These are phyloP conservation scores for Oreochromis niloticus DNA, from an alignment of 2,113 vertebrate species.

Conservation along the genomic window DNA sequence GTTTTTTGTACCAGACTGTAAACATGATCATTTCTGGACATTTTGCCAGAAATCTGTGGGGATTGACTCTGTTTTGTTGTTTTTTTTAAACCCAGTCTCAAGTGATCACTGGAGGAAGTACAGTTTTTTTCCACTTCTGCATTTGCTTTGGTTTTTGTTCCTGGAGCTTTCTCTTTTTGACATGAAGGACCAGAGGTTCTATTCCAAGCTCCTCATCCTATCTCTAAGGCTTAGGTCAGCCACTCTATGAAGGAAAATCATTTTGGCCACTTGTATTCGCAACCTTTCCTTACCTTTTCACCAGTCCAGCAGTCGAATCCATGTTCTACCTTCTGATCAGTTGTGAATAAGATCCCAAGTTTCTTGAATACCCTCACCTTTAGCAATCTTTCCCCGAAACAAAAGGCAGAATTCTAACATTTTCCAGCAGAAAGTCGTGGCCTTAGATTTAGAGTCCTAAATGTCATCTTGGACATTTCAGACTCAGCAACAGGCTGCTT, in stretches of 20 bases:
- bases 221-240: neutral
- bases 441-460: neutral
- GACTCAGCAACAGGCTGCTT: neutral
- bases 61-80: neutral
- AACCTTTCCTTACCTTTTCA: neutral
- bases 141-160: neutral
- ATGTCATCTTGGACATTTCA: neutral
- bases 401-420: neutral
- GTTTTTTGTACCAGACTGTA: neutral
- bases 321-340: neutral
- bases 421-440: neutral
- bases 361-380: neutral
- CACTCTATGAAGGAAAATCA: neutral
- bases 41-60: neutral
- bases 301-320: neutral
- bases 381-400: neutral
- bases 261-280: neutral
- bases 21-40: rapidly evolving
- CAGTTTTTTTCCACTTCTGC: neutral
- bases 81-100: neutral
- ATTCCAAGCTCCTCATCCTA: neutral
- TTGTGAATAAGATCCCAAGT: neutral
- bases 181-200: neutral
- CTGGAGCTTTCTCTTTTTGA: neutral
- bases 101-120: neutral